Base-by-base conservation (phyloP, 2,797 vertebrate species). In the Melanotaenia boesemani region DNA sequence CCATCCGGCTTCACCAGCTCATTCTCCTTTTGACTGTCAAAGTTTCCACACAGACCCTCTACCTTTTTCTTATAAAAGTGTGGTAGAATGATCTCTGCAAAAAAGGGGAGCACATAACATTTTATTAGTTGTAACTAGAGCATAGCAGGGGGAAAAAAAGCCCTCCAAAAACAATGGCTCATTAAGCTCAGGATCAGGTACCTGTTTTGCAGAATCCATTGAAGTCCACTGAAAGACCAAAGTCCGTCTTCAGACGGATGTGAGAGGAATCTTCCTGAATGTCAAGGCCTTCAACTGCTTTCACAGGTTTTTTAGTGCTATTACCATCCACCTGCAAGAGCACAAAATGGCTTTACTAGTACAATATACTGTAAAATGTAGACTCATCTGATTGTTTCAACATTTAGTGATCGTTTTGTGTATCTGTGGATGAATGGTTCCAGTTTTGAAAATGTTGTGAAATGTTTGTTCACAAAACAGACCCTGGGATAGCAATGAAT, bases 11-110 rank as follows among this genome's bases (percentile, higher is more conserved):
- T 96, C 80, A 81, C 93, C 83, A 88, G 82, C 78, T 97, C 95
- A 48, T 97, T 96, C 66, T 11, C 63, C 0, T 11, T 32, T 16
- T 5, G 73, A 8, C 92, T 88, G 18, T 96, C 96, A 74, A 95
- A 96, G 87, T 96, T 88, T 44, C 96, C 96, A 76, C 96, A 97
- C 70, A 97, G 92, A 20, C 96, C 96, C 36, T 89, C 88, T 0
- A 96, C 90, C 72, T 87, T 94, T 68, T 66, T 83, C 74, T 75
- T 90, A 64, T 96, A 96, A 20, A 86, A 78, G 70, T 75, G 86
- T 36, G 96, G 94, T 34, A 97, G 72, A 60, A 76, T 91, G 70
- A 97, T 94, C 54, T 94, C 96, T 97, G 86, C 28, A 73, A 58
- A 64, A 52, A 2, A n/a, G n/a, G n/a, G n/a, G n/a, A n/a, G n/a